Base-by-base conservation (phyloP, 2,113 vertebrate species). In the Poeciliopsis turrubarensis region DNA sequence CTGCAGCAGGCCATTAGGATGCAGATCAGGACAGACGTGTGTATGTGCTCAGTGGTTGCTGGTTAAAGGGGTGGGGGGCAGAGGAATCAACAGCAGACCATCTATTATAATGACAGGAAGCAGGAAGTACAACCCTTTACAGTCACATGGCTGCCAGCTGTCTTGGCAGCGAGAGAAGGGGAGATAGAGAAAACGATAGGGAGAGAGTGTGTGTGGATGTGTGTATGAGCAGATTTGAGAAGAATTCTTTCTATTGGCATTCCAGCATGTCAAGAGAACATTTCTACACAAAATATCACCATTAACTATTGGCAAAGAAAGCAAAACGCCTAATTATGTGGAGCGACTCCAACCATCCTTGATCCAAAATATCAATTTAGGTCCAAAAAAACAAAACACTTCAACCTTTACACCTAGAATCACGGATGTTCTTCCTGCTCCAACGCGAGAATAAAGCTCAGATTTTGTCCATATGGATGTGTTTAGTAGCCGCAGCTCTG, bases 21-120 rank as follows among this genome's bases (percentile, higher is more conserved):
- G 79, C 75, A 83, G 79, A 86, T 87, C 72, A 70, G 73, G 65
- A 86, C 17, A 76, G 86, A 85, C 64, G 41, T 83, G 83, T 85
- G 81, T 82, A 32, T 84, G 73, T 79, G 82, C 37, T 62, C 73
- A 72, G 64, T 68, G 77, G 71, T 63, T 78, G 66, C 30, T 67
- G 60, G 60, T 80, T 72, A 64, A 76, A 78, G 80, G 15, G 44
- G 44, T 19, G 4, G 63, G 30, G 61, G 81, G 79, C 70, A 74
- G 76, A 44, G 80, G 80, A 89, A 85, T 86, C 83, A 81, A 86
- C 81, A 84, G 81, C 86, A 92, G 83, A 89, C 85, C 83, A 87
- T 89, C 88, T 89, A 91, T 92, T 89, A 91, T 90, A 91, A 89
- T 96, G 96, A 96, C 96, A 97, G 96, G 97, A 98, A 98, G 96